These are phyloP conservation scores for Yponomeuta evonymella DNA, from an alignment of 2,888 invertebrate genomes.

Conservation along the genomic window DNA sequence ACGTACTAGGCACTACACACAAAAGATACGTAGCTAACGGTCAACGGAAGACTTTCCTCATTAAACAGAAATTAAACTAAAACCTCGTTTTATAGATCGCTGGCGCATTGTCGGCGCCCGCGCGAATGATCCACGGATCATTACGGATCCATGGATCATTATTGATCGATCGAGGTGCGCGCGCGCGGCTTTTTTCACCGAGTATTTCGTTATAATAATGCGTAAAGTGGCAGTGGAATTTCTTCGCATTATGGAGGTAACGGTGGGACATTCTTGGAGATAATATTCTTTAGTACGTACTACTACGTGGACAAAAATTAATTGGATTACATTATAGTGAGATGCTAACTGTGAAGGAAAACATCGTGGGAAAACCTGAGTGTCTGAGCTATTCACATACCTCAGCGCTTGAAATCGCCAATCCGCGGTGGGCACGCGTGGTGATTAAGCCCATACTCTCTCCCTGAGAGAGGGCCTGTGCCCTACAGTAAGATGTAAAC, in stretches of 20 bases:
- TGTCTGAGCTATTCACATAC: no score
- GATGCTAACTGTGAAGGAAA: no score
- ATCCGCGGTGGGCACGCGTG: no score
- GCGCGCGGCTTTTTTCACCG: slow-evolving; percentile 7
- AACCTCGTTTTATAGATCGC: slow-evolving; percentile 17
- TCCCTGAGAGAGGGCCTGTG: no score
- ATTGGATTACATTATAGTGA: no score
- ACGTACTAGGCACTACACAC: no score
- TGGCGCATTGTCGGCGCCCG: slow-evolving; percentile 22
- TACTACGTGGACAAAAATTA: no score
- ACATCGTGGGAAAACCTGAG: no score
- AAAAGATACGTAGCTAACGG: not conserved
- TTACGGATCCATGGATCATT: slow-evolving; percentile 23
- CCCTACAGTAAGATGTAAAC: no score
- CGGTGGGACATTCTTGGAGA: not conserved
- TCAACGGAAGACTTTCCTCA: not conserved
- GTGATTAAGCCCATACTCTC: no score
- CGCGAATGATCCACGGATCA: slow-evolving; percentile 42
- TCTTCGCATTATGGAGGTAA: not conserved
- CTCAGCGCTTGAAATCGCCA: no score
- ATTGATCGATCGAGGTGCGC: slow-evolving; percentile 11
- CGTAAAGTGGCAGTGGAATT: not conserved
- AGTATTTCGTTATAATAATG: not conserved
- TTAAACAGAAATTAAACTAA: slow-evolving; percentile 12
- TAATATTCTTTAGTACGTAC: not conserved